These are phyloP conservation scores for Cromileptes altivelis DNA, from an alignment of 2,113 vertebrate genomes.

Conservation along the genomic window DNA sequence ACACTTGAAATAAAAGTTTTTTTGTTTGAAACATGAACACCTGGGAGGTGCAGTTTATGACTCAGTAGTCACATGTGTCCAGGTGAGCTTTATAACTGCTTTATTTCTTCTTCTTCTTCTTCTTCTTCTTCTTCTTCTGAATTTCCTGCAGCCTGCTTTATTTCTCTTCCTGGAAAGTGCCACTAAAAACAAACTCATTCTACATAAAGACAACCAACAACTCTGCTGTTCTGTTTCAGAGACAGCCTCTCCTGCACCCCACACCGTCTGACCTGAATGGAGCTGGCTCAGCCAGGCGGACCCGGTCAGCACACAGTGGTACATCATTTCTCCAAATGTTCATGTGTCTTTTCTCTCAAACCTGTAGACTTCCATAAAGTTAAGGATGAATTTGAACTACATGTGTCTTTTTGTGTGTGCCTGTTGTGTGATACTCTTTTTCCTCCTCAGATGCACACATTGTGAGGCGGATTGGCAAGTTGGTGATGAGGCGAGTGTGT, in stretches of 20 bases:
- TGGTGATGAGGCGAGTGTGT: slow-evolving; percentile 73
- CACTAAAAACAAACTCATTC: background rate
- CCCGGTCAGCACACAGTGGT: slow-evolving; percentile 44
- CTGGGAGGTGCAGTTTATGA: background rate
- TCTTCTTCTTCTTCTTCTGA: too few species aligned
- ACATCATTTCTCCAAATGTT: slow-evolving; percentile 14
- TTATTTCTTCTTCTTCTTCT: too few species aligned
- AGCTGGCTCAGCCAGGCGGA: slow-evolving; percentile 72
- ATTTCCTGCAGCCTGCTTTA: background rate
- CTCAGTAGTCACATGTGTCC: background rate
- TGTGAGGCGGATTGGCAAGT: slow-evolving; percentile 40
- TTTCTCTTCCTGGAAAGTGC: background rate
- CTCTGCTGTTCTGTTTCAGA: slow-evolving; percentile 70
- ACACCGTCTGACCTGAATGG: slow-evolving; percentile 18
- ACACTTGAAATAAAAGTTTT: background rate
- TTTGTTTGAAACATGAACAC: background rate
- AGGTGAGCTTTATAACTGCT: background rate
- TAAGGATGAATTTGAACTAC: background rate
- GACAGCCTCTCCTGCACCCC: slow-evolving; percentile 72
- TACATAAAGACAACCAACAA: background rate
- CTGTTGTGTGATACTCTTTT: background rate
- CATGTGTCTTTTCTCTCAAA: background rate
- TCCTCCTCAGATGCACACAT: slow-evolving; percentile 32
- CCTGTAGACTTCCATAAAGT: background rate
- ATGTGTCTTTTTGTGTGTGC: background rate